A percentile compares a stretch with the other conserved stretches of the same genome.
Conservation (phyloP, 1,140 invertebrate species). For the Drosophila tristis region DNA sequence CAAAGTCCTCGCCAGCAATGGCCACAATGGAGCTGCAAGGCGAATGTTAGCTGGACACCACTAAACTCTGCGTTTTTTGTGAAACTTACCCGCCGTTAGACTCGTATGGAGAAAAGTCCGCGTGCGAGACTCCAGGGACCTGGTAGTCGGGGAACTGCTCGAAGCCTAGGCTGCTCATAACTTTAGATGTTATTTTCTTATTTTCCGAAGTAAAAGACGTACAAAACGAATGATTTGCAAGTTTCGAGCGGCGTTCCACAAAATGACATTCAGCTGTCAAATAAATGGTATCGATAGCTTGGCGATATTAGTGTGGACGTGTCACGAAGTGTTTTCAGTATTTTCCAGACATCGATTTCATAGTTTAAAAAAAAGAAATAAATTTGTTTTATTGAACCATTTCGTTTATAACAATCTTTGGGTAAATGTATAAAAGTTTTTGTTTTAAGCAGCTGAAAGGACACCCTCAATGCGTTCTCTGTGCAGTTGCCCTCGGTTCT, state of each 20-base stretch:
- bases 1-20: slow-evolving; percentile 96
- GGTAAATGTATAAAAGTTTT: slow-evolving; percentile 13
- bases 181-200: slow-evolving; percentile 39
- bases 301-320: background rate
- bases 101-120: slow-evolving; percentile 90
- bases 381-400: slow-evolving; percentile 41
- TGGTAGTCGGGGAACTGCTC: slow-evolving; percentile 88
- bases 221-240: slow-evolving; percentile 78
- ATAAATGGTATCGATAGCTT: slow-evolving; percentile 11
- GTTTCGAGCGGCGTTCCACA: slow-evolving; percentile 60
- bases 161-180: slow-evolving; percentile 56
- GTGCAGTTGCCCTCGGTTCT: slow-evolving; percentile 84
- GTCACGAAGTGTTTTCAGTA: background rate
- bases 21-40: slow-evolving; percentile 92
- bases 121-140: slow-evolving; percentile 86
- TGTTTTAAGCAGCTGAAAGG: slow-evolving; percentile 22
- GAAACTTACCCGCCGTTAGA: slow-evolving; percentile 90
- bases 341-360: background rate
- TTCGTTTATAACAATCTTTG: slow-evolving; percentile 51
- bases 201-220: slow-evolving; percentile 27
- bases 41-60: background rate
- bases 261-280: slow-evolving; percentile 3
- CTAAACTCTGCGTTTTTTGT: background rate
- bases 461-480: slow-evolving; percentile 66
- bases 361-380: no score